Conservation (phyloP, 2,888 invertebrate genomes). For the Theristus sp. region DNA sequence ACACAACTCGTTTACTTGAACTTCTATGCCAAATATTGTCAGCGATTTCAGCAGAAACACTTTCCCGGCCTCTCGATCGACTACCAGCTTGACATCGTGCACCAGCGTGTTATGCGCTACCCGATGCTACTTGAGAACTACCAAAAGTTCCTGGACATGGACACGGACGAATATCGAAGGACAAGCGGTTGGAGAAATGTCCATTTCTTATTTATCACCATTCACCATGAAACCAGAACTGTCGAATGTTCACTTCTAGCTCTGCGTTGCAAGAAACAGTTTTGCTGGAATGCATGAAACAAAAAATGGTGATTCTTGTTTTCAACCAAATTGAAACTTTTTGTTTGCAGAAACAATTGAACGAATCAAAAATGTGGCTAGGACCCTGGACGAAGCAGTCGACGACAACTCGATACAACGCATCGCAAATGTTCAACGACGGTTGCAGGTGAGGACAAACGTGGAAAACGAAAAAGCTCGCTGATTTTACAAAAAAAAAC, state of each 20-base stretch:
- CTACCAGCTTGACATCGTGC: slow-evolving; percentile 7
- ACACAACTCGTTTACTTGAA: not conserved
- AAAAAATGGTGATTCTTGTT: too few species aligned
- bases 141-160: slow-evolving; percentile 4
- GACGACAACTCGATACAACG: not conserved
- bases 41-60: not conserved
- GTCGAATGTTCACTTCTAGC: too few species aligned
- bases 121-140: slow-evolving; percentile 6
- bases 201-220: too few species aligned
- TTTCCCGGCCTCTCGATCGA: not conserved
- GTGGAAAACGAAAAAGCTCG: too few species aligned
- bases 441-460: not conserved
- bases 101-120: slow-evolving; percentile 8
- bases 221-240: too few species aligned
- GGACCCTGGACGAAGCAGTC: not conserved
- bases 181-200: not conserved
- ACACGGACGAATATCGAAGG: not conserved
- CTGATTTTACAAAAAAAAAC: too few species aligned
- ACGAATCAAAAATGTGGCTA: not conserved
- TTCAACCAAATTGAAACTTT: too few species aligned
- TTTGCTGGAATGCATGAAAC: too few species aligned
- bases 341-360: not conserved
- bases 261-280: too few species aligned
- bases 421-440: not conserved
- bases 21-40: too few species aligned